Conservation (phyloP, 2,113 vertebrate genomes). For the Pygoscelis adeliae region DNA sequence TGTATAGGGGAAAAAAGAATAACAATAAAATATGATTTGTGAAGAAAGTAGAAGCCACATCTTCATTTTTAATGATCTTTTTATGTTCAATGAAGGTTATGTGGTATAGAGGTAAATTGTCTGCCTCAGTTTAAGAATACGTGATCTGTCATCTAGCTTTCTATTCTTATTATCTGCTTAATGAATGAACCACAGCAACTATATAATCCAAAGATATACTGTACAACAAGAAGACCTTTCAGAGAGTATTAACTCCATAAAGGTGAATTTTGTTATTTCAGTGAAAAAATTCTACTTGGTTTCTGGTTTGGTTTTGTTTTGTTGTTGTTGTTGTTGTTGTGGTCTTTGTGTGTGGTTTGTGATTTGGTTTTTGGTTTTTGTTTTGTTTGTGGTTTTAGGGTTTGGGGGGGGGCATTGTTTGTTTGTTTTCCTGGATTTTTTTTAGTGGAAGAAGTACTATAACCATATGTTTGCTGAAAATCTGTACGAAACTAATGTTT, state of each 20-base stretch:
- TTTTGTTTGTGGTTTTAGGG: background rate
- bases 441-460: background rate
- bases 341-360: background rate
- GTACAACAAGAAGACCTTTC: background rate
- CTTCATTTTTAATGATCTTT: constrained; percentile 51
- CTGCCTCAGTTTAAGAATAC: background rate
- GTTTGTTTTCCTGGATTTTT: no score
- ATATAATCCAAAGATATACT: background rate
- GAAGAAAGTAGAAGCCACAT: background rate
- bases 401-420: no score
- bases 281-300: background rate
- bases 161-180: background rate
- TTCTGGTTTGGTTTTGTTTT: background rate
- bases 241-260: background rate
- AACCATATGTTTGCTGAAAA: background rate
- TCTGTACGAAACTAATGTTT: background rate
- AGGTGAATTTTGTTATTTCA: background rate
- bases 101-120: background rate
- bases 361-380: background rate
- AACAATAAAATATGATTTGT: constrained; percentile 40
- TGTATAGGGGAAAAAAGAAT: background rate
- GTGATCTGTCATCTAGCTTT: background rate
- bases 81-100: background rate
- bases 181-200: constrained; percentile 1
- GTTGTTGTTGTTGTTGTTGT: background rate